These are phyloP conservation scores for Drosophila paramelanica DNA, from an alignment of 2,888 invertebrate species.

Conservation along the genomic window DNA sequence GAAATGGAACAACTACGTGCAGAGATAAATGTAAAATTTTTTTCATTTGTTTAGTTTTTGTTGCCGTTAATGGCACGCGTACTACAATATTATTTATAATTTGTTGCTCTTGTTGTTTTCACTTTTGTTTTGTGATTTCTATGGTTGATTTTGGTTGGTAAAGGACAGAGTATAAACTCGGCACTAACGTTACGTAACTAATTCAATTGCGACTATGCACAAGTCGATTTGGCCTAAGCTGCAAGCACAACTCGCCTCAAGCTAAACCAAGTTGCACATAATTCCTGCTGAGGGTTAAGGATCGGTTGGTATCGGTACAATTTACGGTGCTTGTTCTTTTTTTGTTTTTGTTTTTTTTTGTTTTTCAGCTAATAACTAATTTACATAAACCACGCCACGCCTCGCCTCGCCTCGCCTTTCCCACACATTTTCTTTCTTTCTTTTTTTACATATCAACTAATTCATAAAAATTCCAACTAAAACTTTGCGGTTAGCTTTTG, in stretches of 20 bases:
- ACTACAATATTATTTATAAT: conserved; percentile 56
- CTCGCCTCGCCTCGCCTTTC: conserved; percentile 39
- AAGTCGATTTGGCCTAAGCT: conserved; percentile 80
- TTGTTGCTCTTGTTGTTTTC: conserved; percentile 18
- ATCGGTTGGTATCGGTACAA: conserved; percentile 25
- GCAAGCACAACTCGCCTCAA: conserved; percentile 44
- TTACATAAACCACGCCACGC: conserved; percentile 50
- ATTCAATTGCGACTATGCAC: conserved; percentile 65
- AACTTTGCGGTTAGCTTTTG: conserved; percentile 26
- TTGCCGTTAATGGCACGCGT: conserved; percentile 79
- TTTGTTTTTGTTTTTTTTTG: background rate
- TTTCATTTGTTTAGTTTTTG: conserved; percentile 36
- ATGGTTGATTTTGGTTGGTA: conserved; percentile 11
- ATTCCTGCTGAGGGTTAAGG: conserved; percentile 47
- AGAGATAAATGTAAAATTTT: conserved; percentile 30
- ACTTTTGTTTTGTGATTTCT: conserved; percentile 31
- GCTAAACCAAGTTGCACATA: conserved; percentile 83
- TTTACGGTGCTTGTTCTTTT: conserved; percentile 36
- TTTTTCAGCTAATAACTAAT: conserved; percentile 50
- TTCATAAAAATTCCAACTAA: conserved; percentile 68
- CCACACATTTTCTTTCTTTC: conserved; percentile 36
- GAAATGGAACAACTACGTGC: conserved; percentile 33
- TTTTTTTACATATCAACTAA: conserved; percentile 54
- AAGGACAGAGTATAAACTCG: background rate
- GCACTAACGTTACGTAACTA: conserved; percentile 59